A percentile compares a stretch with the other conserved stretches of the same genome.
phyloP scores from a whole-genome alignment of 2,113 vertebrate genomes.

The Megalops atlanticus region DNA sequence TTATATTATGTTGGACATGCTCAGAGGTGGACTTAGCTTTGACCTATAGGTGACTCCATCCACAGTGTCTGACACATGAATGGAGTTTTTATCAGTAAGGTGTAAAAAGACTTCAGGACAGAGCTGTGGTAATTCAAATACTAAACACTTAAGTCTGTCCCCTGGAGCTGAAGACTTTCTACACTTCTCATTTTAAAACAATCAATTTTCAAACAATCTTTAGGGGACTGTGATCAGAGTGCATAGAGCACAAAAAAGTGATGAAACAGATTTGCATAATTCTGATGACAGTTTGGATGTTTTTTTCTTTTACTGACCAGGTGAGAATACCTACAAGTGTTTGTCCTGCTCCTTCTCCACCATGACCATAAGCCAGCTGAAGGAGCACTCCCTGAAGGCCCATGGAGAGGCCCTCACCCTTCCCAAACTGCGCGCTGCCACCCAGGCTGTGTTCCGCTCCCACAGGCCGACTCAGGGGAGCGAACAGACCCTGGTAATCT shows the following conservation, averaged over 20 bases:
- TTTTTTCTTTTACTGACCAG: conserved; percentile 57
- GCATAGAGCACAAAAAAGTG: not conserved
- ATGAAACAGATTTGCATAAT: not conserved
- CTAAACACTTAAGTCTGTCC: not conserved
- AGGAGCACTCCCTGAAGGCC: conserved; percentile 92
- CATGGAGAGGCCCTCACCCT: conserved; percentile 93
- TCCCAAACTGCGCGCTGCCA: conserved; percentile 83
- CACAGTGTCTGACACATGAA: not conserved
- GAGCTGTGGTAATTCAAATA: conserved; percentile 12
- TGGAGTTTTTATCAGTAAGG: not conserved
- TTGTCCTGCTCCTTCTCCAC: conserved; percentile 92
- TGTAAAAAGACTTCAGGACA: conserved; percentile 20
- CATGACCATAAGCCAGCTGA: conserved; percentile 95
- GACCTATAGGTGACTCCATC: conserved; percentile 4
- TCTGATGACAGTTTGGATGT: not conserved
- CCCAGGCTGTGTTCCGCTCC: conserved; percentile 78
- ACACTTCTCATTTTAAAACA: not conserved
- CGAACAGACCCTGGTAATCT: conserved; percentile 68
- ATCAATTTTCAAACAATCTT: not conserved
- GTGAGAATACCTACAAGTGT: conserved; percentile 96
- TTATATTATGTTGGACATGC: not conserved
- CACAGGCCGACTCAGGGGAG: conserved; percentile 73
- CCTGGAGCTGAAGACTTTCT: not conserved
- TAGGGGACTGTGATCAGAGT: not conserved
- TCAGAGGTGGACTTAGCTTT: not conserved